Base-by-base conservation (phyloP, 2,797 vertebrate species). In the Tragelaphus eurycerus region DNA sequence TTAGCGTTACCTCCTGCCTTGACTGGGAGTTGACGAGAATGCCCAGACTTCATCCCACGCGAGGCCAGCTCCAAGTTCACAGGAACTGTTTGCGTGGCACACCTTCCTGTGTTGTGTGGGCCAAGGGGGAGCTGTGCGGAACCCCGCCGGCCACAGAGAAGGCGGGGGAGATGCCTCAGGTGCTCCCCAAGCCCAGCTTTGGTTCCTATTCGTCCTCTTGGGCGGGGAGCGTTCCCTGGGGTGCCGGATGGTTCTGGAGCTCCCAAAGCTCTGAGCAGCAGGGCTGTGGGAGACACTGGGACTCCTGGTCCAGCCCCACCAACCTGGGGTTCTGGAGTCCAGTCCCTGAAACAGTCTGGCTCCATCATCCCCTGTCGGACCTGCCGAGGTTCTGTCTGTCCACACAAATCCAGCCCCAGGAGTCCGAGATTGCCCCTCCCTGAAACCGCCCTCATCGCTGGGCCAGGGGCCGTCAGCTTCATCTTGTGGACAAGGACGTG, bases 141-240 rank as follows among this genome's bases (percentile, higher is more conserved):
- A 6, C 13, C 43, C 83, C 34, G 5, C 27, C 1, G 17, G 67
- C 59, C 43, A 1, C 7, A 7, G 21, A 48, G 85, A 38, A 27
- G 19, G 12, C 0, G 0, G 48, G 23, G 21, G 5, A 12, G 85
- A 48, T 0, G 2, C 31, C 4, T 2, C 2, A 0, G 50, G 12
- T 9, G 86, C 43, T 0, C 12, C 31, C 54, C n/a, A 6, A 38
- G 14, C n/a, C 78, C 25, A 0, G 9, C 25, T 14, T 34, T 0
- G 1, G 38, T 16, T 29, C 38, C 1, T 7, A 0, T 6, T 27
- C 10, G 2, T 29, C 23, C n/a, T 27, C n/a, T 4, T 8, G 2
- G 31, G 29, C 0, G 2, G 50, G 25, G 10, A 38, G 17, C 9
- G 1, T 71, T 67, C 48, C n/a, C 25, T 31, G 15, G n/a, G 3